Conservation (phyloP, 1,140 invertebrate species). For the roundworm (Caenorhabditis elegans) region WBcel235 BX284603.4:10142001-10142500, state of each 20-base stretch:
- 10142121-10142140: no score
- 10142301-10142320: background rate
- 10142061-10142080: no score
- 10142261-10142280: background rate
- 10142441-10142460: background rate
- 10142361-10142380: background rate
- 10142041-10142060: no score
- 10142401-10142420: constrained; percentile 40
- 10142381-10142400: constrained; percentile 10
- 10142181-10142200: background rate
- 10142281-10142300: background rate
- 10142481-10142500: background rate
- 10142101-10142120: no score
- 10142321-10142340: background rate
- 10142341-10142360: constrained; percentile 69
- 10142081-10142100: no score
- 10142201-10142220: background rate
- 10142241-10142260: background rate
- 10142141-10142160: no score
- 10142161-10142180: no score
- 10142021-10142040: no score
- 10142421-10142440: constrained; percentile 32
- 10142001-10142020: no score
- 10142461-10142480: no score
- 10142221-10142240: background rate